Evolutionary conservation across 1,140 invertebrate species (phyloP).

Genomic region (Drosophila azteca): DNA sequence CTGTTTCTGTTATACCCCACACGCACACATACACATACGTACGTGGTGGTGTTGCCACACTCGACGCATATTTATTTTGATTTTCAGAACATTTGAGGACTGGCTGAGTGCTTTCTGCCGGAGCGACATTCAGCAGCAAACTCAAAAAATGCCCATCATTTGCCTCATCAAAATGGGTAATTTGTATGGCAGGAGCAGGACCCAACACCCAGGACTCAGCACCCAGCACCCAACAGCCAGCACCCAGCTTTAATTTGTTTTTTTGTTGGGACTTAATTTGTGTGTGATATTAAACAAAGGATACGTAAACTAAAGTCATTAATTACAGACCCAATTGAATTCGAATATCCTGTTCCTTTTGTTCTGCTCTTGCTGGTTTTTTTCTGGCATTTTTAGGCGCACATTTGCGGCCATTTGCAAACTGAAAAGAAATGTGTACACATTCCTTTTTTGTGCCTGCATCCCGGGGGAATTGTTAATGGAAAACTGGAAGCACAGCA

Average conservation of each 20-base stretch:
- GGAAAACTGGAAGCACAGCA: no score
- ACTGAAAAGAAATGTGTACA: no score
- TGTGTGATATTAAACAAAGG: no score
- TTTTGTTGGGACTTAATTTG: no score
- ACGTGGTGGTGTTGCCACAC: background rate
- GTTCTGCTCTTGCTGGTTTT: no score
- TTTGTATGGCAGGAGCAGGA: conserved; percentile 34
- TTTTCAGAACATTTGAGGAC: conserved; percentile 19
- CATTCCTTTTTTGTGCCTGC: no score
- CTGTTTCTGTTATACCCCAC: conserved; percentile 1
- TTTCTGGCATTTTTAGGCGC: no score
- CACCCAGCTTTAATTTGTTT: background rate
- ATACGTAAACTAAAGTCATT: no score
- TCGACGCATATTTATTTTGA: conserved; percentile 29
- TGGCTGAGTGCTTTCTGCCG: background rate
- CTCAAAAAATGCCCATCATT: conserved; percentile 60
- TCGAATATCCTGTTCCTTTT: no score
- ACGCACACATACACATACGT: background rate
- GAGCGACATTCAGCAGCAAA: conserved; percentile 27
- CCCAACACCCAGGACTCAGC: background rate
- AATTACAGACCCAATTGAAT: no score
- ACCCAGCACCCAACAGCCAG: conserved; percentile 1
- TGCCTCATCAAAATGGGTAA: conserved; percentile 68
- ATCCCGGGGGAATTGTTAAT: no score
- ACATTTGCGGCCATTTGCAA: no score